These are phyloP conservation scores for Helicoverpa assulta DNA, from an alignment of 2,888 invertebrate species.

Conservation along the genomic window DNA sequence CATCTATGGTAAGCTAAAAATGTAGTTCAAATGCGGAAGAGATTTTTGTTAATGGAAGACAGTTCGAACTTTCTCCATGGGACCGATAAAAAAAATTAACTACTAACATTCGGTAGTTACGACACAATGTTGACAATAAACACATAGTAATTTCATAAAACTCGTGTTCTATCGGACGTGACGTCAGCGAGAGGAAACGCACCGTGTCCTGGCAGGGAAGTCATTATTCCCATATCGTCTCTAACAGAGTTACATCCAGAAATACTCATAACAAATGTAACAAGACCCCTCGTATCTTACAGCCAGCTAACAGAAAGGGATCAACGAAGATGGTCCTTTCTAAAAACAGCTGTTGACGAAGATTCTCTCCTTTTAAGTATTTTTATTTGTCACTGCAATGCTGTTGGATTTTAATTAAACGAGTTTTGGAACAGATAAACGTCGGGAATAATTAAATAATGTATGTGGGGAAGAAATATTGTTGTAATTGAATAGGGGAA, in stretches of 20 bases:
- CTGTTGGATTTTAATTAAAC: slow-evolving; percentile 60
- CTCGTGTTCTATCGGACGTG: slow-evolving; percentile 75
- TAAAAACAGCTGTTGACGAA: slow-evolving; percentile 87
- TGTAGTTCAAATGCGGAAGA: too few relatives aligned
- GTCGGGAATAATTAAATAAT: slow-evolving; percentile 44
- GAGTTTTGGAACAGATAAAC: slow-evolving; percentile 46
- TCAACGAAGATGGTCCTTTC: slow-evolving; percentile 73
- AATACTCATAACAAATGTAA: slow-evolving; percentile 73
- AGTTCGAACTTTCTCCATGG: neutral
- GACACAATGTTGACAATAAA: slow-evolving; percentile 49
- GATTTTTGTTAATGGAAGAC: too few relatives aligned
- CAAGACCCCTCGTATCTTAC: slow-evolving; percentile 51
- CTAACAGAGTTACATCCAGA: slow-evolving; percentile 77
- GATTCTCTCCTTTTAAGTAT: slow-evolving; percentile 75
- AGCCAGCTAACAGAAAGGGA: slow-evolving; percentile 55
- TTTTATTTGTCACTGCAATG: slow-evolving; percentile 72
- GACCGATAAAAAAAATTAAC: slow-evolving; percentile 9
- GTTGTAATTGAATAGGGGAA: too few relatives aligned
- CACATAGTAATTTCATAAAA: slow-evolving; percentile 53
- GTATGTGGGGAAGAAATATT: slow-evolving; percentile 34
- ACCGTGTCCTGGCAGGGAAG: slow-evolving; percentile 82
- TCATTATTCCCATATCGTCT: slow-evolving; percentile 85
- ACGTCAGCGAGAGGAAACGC: slow-evolving; percentile 84
- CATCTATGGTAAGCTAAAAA: neutral
- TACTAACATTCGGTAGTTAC: slow-evolving; percentile 32